phyloP scores from a whole-genome alignment of 2,797 vertebrate genomes.

The Petrocephalus schoutedeni region DNA sequence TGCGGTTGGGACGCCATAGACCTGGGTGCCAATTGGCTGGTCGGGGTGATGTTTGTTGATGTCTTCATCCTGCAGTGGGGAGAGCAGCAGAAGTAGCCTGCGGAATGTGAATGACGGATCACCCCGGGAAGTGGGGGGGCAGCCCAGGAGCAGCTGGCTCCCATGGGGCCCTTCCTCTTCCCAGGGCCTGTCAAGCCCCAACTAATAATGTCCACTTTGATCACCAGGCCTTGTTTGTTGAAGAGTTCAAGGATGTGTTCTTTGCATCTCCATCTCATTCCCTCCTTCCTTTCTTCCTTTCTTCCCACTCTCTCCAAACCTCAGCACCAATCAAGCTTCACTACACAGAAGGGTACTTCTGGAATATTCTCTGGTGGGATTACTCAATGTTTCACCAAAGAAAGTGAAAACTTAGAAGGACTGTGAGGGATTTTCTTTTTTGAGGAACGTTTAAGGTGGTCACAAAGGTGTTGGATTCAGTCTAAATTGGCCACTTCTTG shows the following conservation, averaged over 20 bases:
- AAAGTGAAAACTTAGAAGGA: neutral
- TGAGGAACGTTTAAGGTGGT: neutral
- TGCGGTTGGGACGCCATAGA: no score
- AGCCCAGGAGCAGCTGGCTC: slow-evolving; percentile 36
- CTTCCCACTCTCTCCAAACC: slow-evolving; percentile 44
- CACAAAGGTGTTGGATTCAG: slow-evolving; percentile 9
- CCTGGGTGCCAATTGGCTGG: no score
- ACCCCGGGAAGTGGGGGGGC: neutral
- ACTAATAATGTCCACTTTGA: slow-evolving; percentile 48
- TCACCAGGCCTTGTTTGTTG: slow-evolving; percentile 55
- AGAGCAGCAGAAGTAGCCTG: neutral
- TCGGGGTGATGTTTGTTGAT: no score
- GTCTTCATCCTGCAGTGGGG: neutral
- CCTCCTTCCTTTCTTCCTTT: neutral
- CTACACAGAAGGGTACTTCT: neutral
- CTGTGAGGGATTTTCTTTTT: neutral
- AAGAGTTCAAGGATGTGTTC: slow-evolving; percentile 45
- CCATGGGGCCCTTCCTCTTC: slow-evolving; percentile 29
- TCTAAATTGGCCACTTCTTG: neutral
- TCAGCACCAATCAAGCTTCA: neutral
- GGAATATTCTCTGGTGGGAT: neutral
- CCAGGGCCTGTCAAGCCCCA: slow-evolving; percentile 12
- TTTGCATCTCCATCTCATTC: neutral
- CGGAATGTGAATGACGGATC: slow-evolving; percentile 12
- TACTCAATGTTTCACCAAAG: neutral